Evolutionary conservation across 2,888 invertebrate species (phyloP).

Genomic region (Apotomis capreana): DNA sequence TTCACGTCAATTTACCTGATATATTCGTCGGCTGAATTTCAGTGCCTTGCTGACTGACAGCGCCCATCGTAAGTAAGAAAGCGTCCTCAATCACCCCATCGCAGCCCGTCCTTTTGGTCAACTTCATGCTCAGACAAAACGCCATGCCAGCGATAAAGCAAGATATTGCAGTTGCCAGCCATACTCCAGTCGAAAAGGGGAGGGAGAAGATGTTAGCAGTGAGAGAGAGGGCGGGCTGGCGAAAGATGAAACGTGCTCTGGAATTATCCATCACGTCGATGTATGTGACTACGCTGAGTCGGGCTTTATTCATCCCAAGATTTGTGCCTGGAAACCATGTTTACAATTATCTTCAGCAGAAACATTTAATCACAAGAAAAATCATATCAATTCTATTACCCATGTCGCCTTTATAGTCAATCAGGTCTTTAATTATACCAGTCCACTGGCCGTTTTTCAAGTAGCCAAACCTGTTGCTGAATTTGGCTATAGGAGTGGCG

Average conservation of each 20-base stretch:
- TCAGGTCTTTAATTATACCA: conserved; percentile 66
- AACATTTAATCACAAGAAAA: too few relatives aligned
- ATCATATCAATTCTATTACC: conserved; percentile 51
- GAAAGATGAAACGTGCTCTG: conserved; percentile 82
- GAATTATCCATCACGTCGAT: conserved; percentile 76
- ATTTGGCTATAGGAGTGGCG: conserved; percentile 64
- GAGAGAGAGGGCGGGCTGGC: conserved; percentile 86
- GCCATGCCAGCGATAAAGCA: conserved; percentile 62
- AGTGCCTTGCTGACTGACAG: conserved; percentile 83
- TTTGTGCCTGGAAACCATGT: conserved; percentile 60
- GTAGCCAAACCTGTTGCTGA: conserved; percentile 66
- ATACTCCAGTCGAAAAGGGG: conserved; percentile 84
- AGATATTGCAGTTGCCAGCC: conserved; percentile 79
- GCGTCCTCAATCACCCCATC: conserved; percentile 67
- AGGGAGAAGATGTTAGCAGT: conserved; percentile 86
- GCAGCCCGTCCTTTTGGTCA: conserved; percentile 54
- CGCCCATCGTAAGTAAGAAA: conserved; percentile 78
- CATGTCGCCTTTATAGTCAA: conserved; percentile 62
- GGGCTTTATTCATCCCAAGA: conserved; percentile 55
- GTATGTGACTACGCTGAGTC: conserved; percentile 69
- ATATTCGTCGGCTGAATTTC: conserved; percentile 70
- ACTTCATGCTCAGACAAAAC: conserved; percentile 66
- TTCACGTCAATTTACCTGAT: conserved; percentile 55
- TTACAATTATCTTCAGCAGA: not conserved
- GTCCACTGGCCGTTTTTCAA: conserved; percentile 67